These are phyloP conservation scores for Pitta sordida DNA, from an alignment of 2,113 vertebrate species.

Conservation along the genomic window DNA sequence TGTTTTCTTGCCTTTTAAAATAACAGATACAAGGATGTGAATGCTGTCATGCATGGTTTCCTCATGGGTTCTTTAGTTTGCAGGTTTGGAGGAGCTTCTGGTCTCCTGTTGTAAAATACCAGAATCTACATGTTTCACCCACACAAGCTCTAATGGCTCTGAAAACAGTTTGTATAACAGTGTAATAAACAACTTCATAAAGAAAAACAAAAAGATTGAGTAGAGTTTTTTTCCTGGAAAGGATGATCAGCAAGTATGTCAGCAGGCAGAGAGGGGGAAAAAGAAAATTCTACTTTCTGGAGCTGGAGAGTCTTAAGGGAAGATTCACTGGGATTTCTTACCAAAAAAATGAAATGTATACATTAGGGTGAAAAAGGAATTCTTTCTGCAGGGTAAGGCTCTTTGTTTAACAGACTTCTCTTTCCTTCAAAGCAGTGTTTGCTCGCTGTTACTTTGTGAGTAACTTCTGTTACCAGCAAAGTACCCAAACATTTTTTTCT, in stretches of 20 bases:
- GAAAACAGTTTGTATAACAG: not conserved
- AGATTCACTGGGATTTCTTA: not conserved
- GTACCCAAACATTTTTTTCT: not conserved
- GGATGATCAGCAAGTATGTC: not conserved
- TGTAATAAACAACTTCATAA: not conserved
- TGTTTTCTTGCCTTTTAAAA: not conserved
- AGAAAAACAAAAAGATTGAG: not conserved
- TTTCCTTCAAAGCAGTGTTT: conserved; percentile 3
- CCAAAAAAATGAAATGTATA: not conserved
- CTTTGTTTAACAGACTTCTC: not conserved
- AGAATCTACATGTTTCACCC: not conserved
- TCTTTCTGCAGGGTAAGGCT: not conserved
- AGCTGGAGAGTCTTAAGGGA: not conserved
- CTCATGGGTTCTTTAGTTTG: not conserved
- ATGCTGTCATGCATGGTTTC: not conserved
- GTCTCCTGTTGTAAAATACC: not conserved
- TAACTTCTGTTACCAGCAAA: conserved; percentile 11
- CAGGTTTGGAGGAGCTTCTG: not conserved
- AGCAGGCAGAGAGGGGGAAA: not conserved
- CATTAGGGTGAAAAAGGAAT: not conserved
- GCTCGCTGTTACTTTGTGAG: not conserved
- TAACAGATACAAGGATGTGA: not conserved
- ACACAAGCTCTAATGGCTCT: not conserved
- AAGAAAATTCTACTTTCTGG: not conserved
- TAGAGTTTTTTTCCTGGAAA: not conserved